Evolutionary conservation across 2,797 vertebrate species (phyloP).

Genomic region (Thripadectes ignobilis): DNA sequence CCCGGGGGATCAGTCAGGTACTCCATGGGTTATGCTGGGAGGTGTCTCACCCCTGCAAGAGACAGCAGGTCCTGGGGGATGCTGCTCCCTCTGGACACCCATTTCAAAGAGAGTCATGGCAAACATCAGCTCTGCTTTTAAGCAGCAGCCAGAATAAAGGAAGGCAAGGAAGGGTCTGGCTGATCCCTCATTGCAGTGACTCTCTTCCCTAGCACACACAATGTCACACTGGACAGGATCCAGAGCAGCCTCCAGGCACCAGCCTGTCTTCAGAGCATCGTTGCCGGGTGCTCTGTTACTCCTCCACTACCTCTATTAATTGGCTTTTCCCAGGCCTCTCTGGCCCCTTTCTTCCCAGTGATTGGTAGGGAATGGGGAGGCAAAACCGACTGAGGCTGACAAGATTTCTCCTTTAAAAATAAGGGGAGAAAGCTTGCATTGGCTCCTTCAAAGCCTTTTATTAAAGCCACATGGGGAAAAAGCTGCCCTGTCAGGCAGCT

Average conservation of each 20-base stretch:
- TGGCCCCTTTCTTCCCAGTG: not conserved
- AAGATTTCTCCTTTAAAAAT: slow-evolving; percentile 27
- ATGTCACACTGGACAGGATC: not conserved
- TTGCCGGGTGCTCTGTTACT: not conserved
- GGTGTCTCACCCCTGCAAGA: no score
- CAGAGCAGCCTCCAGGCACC: not conserved
- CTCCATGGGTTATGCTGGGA: not conserved
- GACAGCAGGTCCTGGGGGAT: fast-evolving
- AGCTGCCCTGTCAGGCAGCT: slow-evolving; percentile 58
- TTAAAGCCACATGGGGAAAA: slow-evolving; percentile 49
- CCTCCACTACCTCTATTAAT: not conserved
- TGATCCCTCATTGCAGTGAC: fast-evolving
- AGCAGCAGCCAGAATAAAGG: not conserved
- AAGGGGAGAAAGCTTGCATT: not conserved
- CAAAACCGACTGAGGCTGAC: slow-evolving; percentile 29
- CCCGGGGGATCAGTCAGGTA: fast-evolving
- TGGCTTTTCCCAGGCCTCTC: slow-evolving; percentile 16
- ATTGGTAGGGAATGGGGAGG: not conserved
- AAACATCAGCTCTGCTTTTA: not conserved
- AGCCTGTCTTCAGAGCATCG: not conserved
- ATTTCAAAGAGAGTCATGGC: not conserved
- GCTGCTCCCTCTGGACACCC: fast-evolving
- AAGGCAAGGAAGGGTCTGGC: not conserved
- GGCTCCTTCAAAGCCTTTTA: slow-evolving; percentile 66
- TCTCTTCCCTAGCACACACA: not conserved